Conservation (phyloP, 2,113 vertebrate genomes). For the Aptenodytes patagonicus region DNA sequence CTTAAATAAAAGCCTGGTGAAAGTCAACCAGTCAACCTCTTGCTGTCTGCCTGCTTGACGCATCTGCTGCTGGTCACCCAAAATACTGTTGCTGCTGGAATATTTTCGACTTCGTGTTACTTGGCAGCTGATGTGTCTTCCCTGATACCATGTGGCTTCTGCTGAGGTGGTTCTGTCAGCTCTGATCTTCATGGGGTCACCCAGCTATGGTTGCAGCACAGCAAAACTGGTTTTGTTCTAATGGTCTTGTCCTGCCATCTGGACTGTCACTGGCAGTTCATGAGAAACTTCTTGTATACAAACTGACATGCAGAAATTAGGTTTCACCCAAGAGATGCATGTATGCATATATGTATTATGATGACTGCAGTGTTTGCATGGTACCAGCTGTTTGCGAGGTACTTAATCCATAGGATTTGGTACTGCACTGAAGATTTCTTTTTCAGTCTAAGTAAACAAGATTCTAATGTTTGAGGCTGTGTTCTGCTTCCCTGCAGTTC, state of each 20-base stretch:
- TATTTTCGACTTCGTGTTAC: neutral
- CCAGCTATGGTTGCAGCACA: neutral
- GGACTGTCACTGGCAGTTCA: neutral
- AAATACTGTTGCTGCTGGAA: neutral
- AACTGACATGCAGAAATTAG: neutral
- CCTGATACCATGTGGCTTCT: neutral
- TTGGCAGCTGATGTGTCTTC: neutral
- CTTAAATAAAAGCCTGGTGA: neutral
- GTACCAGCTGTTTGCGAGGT: neutral
- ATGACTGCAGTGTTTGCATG: neutral
- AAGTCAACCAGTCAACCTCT: neutral
- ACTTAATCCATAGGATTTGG: neutral
- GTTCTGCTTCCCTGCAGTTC: neutral
- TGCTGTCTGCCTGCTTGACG: neutral
- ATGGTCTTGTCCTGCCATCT: neutral
- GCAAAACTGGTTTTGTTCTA: neutral
- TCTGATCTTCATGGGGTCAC: neutral
- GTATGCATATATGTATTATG: neutral
- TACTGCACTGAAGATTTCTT: neutral
- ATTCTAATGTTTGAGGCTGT: neutral
- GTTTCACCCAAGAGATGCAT: neutral
- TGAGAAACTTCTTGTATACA: neutral
- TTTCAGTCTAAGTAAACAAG: neutral
- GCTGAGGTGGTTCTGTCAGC: neutral
- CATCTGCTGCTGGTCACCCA: neutral